These are phyloP conservation scores for Lindbergichthys nudifrons DNA, from an alignment of 2,797 vertebrate genomes.

Conservation along the genomic window DNA sequence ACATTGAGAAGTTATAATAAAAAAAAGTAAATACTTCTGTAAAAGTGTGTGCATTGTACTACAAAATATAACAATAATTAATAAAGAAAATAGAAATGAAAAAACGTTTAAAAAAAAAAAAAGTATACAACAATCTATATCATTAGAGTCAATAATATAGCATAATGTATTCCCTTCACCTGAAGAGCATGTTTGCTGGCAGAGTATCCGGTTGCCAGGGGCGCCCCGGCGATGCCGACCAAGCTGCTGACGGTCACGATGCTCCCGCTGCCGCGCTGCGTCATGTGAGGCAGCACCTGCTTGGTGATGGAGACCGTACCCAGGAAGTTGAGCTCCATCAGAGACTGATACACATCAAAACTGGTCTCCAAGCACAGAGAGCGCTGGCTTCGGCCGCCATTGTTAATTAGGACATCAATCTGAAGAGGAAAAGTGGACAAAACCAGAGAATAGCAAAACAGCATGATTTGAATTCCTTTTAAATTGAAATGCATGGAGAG, in stretches of 20 bases:
- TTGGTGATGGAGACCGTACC: constrained; percentile 94
- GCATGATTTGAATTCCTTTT: not conserved
- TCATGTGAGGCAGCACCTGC: constrained; percentile 92
- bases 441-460: not conserved
- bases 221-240: constrained; percentile 84
- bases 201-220: constrained; percentile 89
- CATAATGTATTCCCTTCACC: constrained; percentile 75
- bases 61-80: no score
- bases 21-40: no score
- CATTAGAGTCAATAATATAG: no score
- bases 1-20: no score
- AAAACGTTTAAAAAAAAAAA: no score
- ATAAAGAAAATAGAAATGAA: no score
- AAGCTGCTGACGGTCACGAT: constrained; percentile 92
- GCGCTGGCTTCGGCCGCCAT: constrained; percentile 90
- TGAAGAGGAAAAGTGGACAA: constrained; percentile 60
- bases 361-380: constrained; percentile 89
- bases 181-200: constrained; percentile 95
- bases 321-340: constrained; percentile 94
- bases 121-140: no score
- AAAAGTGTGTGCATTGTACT: no score
- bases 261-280: constrained; percentile 85
- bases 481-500: not conserved
- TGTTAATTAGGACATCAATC: constrained; percentile 96
- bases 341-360: constrained; percentile 87